Percentiles rank a stretch among this genome's conserved stretches.
Conservation (phyloP, 2,888 invertebrate species). For the Tribolium freemani region DNA sequence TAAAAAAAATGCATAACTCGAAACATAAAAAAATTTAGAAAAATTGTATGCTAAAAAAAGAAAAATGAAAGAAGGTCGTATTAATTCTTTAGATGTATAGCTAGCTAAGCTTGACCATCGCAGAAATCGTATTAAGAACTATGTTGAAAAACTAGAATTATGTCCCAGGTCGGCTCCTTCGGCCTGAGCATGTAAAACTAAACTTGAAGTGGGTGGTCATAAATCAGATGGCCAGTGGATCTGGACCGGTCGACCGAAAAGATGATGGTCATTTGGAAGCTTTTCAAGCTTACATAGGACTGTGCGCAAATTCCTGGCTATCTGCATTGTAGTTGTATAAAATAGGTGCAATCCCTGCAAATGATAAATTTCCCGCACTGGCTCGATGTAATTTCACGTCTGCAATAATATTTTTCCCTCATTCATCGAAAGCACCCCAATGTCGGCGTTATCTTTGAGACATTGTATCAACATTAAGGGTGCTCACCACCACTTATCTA, state of each 20-base stretch:
- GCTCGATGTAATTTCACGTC: not conserved
- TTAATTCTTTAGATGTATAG: no score
- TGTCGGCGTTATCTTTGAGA: slow-evolving; percentile 12
- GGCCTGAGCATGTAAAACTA: not conserved
- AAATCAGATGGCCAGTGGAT: slow-evolving; percentile 63
- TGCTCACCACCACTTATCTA: slow-evolving; percentile 54
- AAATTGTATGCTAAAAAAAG: no score
- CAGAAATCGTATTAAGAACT: no score
- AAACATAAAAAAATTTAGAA: no score
- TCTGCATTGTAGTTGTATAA: slow-evolving; percentile 36
- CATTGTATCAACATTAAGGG: slow-evolving; percentile 26
- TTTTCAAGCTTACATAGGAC: slow-evolving; percentile 54
- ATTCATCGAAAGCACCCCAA: not conserved
- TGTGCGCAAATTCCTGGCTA: slow-evolving; percentile 42
- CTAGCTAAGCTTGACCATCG: no score
- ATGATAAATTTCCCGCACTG: slow-evolving; percentile 15
- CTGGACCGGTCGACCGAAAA: slow-evolving; percentile 58
- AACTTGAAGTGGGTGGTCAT: slow-evolving; percentile 48
- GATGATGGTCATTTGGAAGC: slow-evolving; percentile 65
- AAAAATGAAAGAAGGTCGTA: no score
- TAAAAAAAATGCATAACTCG: no score
- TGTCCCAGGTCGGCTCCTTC: not conserved
- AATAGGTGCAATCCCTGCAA: slow-evolving; percentile 20
- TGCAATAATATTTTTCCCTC: not conserved
- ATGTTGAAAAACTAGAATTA: not conserved